A percentile compares a stretch with the other conserved stretches of the same genome.
These are phyloP conservation scores for Gasterosteus aculeatus DNA, from an alignment of 2,113 vertebrate species.

Conservation along the genomic window DNA sequence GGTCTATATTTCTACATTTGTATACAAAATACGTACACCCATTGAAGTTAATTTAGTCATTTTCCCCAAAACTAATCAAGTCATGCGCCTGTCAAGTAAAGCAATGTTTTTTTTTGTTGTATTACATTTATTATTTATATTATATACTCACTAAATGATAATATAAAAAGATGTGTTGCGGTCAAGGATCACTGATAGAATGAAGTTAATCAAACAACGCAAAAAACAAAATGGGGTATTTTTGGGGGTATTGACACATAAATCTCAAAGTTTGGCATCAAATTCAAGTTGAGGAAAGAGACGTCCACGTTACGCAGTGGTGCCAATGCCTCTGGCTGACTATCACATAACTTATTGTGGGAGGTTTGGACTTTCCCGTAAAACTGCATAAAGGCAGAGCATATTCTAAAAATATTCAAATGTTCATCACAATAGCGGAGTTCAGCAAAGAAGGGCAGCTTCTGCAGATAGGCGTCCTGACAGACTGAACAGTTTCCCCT, in stretches of 20 bases:
- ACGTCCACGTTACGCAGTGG: neutral
- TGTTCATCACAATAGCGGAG: constrained; percentile 24
- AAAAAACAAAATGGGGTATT: neutral
- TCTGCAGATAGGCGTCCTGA: constrained; percentile 34
- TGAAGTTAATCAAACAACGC: neutral
- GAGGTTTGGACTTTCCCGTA: constrained; percentile 32
- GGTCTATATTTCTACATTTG: neutral
- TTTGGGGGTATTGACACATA: constrained; percentile 8
- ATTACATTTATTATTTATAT: no score
- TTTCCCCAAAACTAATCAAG: neutral
- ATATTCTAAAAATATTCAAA: constrained; percentile 52
- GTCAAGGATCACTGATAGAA: constrained; percentile 1
- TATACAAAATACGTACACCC: neutral
- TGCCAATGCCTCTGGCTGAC: constrained; percentile 10
- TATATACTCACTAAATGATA: constrained; percentile 2
- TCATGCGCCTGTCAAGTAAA: neutral
- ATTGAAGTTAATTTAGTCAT: neutral
- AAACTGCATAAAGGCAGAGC: constrained; percentile 36
- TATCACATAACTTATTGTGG: constrained; percentile 23
- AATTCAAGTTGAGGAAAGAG: constrained; percentile 24
- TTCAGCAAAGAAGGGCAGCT: constrained; percentile 48
- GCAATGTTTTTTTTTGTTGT: neutral
- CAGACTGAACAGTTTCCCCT: constrained; percentile 46
- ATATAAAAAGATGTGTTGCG: constrained; percentile 11
- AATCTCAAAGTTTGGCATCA: constrained; percentile 23